These are phyloP conservation scores for Euleptes europaea DNA, from an alignment of 2,113 vertebrate genomes.

Conservation along the genomic window DNA sequence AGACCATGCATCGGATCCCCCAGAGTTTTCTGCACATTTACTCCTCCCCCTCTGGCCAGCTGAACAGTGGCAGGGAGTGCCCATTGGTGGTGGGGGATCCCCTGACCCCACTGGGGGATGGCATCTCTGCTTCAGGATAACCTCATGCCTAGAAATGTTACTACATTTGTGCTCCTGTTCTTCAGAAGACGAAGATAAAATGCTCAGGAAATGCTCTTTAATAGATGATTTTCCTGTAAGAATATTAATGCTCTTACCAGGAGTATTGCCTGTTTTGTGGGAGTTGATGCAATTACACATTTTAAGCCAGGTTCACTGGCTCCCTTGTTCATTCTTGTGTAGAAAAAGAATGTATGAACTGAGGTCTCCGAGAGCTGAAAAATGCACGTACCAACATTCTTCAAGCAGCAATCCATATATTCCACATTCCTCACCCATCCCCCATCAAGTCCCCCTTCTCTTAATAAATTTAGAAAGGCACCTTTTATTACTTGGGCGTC, in stretches of 20 bases:
- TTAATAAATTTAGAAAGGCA: not conserved
- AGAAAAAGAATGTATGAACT: not conserved
- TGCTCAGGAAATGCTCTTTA: not conserved
- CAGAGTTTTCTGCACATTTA: too few relatives aligned
- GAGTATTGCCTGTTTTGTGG: not conserved
- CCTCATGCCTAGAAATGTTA: not conserved
- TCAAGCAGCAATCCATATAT: not conserved
- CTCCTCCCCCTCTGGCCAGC: too few relatives aligned
- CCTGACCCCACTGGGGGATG: too few relatives aligned
- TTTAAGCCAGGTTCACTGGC: not conserved
- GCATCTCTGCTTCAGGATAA: too few relatives aligned
- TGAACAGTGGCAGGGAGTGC: too few relatives aligned
- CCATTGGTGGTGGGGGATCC: too few relatives aligned
- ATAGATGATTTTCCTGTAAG: not conserved
- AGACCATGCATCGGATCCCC: too few relatives aligned
- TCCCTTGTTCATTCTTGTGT: not conserved
- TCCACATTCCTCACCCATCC: not conserved
- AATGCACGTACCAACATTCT: slow-evolving; percentile 5
- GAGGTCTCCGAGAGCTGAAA: not conserved
- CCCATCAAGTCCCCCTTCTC: not conserved
- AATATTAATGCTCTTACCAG: not conserved
- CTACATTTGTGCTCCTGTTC: not conserved
- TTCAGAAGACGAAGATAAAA: not conserved
- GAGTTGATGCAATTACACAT: not conserved
- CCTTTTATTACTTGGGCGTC: not conserved